Base-by-base conservation (phyloP, 2,888 invertebrate species). In the Dasysyrphus albostriatus region DNA sequence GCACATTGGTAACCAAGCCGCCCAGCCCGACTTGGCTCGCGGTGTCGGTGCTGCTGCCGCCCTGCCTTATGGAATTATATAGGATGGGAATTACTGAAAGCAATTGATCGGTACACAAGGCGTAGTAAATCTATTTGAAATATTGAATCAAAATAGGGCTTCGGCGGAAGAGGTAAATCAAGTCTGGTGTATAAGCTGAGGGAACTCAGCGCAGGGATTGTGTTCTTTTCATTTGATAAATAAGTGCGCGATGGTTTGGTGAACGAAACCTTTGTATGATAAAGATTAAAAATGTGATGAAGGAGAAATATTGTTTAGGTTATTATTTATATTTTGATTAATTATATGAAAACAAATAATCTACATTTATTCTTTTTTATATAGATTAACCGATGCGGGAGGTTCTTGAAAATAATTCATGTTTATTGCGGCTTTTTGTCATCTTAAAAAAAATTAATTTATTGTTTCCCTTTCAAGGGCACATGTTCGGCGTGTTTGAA, bases 131-230 rank as follows among this genome's bases (percentile, higher is more conserved):
- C 63, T 73, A 81, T 85, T 75, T 85, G 85, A 85, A 77, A 85
- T 85, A 85, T 81, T 85, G 77, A 85, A 81, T 85, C 85, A 81
- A 85, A 85, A 84, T 76, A 81, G 84, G 76, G 65, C 65, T 67
- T 80, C 76, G 67, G 67, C 44, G 84, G 76, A 84, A 80, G 80
- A 81, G 63, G 84, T 76, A 80, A 67, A 80, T 84, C 84, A 76
- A 76, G 67, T 9, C 44, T 42, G 42, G 3, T 3, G 9, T 24
- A 5, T 1, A 12, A 5, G 42, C 12, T 37, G 37, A 29, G 24
- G 59, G 59, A 39, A 59, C 24, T 24, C 24, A 24, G 24, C 59
- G 32, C 56, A 67, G 34, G 59, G 29, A 59, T 73, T 77, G 29
- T 61, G n/a, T 37, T 34, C 44, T 54, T 7, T 67, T 67, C 19